Percentiles rank a stretch among this genome's conserved stretches.
phyloP scores from a whole-genome alignment of 2,888 invertebrate species.

The Petrolisthes manimaculis region DNA sequence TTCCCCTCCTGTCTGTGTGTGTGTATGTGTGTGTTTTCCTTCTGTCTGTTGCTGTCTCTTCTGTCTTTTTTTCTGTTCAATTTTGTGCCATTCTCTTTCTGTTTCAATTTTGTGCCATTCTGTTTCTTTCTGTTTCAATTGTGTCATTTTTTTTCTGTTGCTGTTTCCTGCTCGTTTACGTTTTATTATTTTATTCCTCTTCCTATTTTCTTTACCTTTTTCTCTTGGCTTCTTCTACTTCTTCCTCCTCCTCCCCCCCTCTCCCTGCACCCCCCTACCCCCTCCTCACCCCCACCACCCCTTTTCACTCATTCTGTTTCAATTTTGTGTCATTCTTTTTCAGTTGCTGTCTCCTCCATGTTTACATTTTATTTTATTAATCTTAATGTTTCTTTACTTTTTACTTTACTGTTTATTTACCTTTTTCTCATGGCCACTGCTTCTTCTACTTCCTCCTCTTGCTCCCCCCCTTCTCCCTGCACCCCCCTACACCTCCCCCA shows the following conservation, averaged over 20 bases:
- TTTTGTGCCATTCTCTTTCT: too few relatives aligned
- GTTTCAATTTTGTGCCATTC: too few relatives aligned
- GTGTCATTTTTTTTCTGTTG: neutral
- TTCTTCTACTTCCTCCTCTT: neutral
- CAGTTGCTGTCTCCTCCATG: neutral
- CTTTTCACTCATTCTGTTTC: neutral
- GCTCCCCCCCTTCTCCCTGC: neutral
- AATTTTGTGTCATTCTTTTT: neutral
- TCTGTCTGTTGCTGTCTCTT: neutral
- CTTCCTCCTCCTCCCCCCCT: neutral
- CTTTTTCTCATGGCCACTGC: neutral
- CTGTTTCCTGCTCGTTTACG: neutral
- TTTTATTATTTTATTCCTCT: neutral
- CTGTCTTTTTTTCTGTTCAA: too few relatives aligned
- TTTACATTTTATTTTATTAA: neutral
- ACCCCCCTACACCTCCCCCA: neutral
- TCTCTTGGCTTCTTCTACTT: too few relatives aligned
- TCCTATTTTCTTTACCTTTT: neutral
- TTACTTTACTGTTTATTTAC: neutral
- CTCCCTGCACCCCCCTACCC: neutral
- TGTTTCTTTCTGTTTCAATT: neutral
- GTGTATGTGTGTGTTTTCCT: neutral
- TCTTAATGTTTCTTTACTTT: neutral
- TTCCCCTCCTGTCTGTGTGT: too few relatives aligned
- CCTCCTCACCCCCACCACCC: neutral